Evolutionary conservation across 2,888 invertebrate genomes (phyloP), one percentile per base, ranked within the genome.

Genomic region (Bimastos eiseni): DNA sequence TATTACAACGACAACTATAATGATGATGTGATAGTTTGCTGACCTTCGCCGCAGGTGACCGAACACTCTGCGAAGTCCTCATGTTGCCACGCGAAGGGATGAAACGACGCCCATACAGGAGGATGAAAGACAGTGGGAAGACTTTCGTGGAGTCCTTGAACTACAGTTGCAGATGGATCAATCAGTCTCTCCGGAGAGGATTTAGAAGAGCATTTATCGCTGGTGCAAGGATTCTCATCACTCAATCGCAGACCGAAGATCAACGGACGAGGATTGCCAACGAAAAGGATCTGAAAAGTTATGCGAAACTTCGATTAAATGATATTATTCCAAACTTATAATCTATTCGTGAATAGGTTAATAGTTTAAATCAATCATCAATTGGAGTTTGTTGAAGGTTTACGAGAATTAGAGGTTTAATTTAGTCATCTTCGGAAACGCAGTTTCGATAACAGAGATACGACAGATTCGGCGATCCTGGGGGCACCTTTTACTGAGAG

Each of bases 21-120:
- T 11, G 55, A 70, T 11, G 70, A 70, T 13, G 70, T 11, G 6
- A 6, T 70, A 11, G 70, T 70, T n/a, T 86, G 15, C 86, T 86
- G 86, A 86, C 86, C 86, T 36, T 86, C 86, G 0, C 86, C 86
- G 37, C 86, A 86, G 37, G 86, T 86, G 86, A 86, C 86, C 34
- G 86, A 86, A 36, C 86, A 86, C 36, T 86, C 86, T 21, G 86
- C 30, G 86, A 86, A 86, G 34, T 86, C 86, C 37, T 34, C 86
- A 24, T 86, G 86, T 86, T 24, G 1, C 86, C 86, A 86, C 17
- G 34, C 86, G 86, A 86, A 86, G 4, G 37, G 36, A n/a, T 70
- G n/a, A 19, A 49, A 49, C 70, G 70, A 70, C 70, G 70, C 0
- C 11, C 30, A 8, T n/a, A n/a, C 30, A 30, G 70, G 70, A 70